Evolutionary conservation across 2,797 vertebrate genomes (phyloP).

Genomic region (Coregonus sp.): DNA sequence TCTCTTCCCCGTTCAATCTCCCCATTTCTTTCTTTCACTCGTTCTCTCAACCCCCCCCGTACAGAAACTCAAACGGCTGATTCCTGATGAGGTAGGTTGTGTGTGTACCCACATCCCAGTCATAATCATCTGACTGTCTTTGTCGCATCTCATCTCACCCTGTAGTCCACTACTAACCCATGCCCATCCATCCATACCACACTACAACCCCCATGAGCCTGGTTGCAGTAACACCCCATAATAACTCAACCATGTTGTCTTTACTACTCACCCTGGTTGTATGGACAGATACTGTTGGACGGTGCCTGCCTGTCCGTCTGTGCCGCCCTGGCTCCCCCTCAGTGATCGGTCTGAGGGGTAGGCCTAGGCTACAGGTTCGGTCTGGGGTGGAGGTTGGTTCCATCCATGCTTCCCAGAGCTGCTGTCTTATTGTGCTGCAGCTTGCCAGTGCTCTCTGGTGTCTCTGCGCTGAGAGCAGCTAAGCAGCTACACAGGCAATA

Average conservation of each 20-base stretch:
- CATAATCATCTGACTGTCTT: neutral
- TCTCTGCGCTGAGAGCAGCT: too few species aligned
- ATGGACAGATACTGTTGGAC: neutral
- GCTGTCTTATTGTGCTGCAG: too few species aligned
- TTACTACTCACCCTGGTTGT: neutral
- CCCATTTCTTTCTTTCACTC: neutral
- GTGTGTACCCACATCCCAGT: neutral
- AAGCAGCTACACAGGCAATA: too few species aligned
- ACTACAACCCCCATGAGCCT: neutral
- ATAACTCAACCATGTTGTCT: neutral
- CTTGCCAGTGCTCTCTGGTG: too few species aligned
- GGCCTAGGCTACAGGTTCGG: neutral
- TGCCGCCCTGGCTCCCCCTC: neutral
- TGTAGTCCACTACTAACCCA: neutral
- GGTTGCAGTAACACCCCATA: neutral
- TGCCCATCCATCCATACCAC: neutral
- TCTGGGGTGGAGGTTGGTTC: neutral
- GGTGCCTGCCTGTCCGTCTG: neutral
- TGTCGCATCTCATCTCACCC: neutral
- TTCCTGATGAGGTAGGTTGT: constrained; percentile 76
- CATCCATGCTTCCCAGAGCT: too few species aligned
- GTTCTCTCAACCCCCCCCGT: neutral
- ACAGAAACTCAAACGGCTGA: constrained; percentile 75
- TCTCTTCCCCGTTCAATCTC: neutral
- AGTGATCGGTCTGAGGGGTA: neutral